These are phyloP conservation scores for Bostrychus sinensis DNA, from an alignment of 2,113 vertebrate species.

Conservation along the genomic window DNA sequence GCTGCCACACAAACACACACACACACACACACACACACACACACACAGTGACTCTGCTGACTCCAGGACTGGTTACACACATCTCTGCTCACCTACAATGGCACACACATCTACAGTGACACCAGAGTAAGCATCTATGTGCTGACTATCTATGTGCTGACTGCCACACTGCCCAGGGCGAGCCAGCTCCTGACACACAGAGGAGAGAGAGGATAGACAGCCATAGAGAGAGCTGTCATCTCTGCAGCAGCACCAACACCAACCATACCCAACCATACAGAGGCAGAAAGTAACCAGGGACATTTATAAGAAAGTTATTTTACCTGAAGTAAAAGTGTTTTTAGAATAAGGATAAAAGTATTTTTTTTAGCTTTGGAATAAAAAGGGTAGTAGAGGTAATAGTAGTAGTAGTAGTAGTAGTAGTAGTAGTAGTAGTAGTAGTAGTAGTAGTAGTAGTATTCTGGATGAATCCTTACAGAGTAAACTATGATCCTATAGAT, in stretches of 20 bases:
- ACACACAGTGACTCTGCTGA: constrained; percentile 34
- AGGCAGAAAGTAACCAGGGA: too few species aligned
- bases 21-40: background rate
- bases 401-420: too few species aligned
- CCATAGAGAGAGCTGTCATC: constrained; percentile 33
- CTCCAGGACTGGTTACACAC: constrained; percentile 30
- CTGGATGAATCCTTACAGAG: too few species aligned
- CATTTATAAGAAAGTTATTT: too few species aligned
- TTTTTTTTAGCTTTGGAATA: too few species aligned
- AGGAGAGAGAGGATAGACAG: constrained; percentile 36
- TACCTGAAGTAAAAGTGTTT: too few species aligned
- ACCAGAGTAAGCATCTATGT: constrained; percentile 48
- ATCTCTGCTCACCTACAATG: constrained; percentile 26
- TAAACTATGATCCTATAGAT: too few species aligned
- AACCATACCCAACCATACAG: too few species aligned
- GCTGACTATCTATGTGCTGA: constrained; percentile 62
- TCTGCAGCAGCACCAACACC: constrained; percentile 12
- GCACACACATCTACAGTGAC: constrained; percentile 30
- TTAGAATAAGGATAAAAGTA: too few species aligned
- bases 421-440: too few species aligned
- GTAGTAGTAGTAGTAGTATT: too few species aligned
- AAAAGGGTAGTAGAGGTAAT: too few species aligned
- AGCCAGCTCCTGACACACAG: constrained; percentile 31
- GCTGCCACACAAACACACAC: constrained; percentile 58
- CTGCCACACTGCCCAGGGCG: constrained; percentile 43